Evolutionary conservation across 1,140 invertebrate species (phyloP), one percentile per base, ranked within the genome.

Genomic region (Musca domestica): DNA sequence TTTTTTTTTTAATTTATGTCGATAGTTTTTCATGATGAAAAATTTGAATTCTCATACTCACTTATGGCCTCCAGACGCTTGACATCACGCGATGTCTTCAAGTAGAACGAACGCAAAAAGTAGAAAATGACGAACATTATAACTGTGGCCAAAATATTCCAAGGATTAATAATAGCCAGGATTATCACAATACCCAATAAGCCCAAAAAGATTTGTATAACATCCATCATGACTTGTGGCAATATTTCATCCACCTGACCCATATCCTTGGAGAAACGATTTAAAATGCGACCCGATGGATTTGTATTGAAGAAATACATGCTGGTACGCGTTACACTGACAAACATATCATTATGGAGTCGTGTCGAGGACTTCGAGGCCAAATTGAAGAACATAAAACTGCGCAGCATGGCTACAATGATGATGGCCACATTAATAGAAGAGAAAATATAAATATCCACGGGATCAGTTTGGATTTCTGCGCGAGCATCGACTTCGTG

Each of bases 261-360:
- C 82, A 95, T 88, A 77, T 96, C 94, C 82, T 93, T 93, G 0
- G 92, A 91, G 82, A 94, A 94, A 67, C 92, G 84, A 76, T 95
- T 91, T 23, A 92, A 81, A 72, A 92, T 91, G 1, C 89, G 82
- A 9, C 90, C 90, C 6, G 88, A 87, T 2, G 92, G 91, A 80
- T 92, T 95, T 7, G 85, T 85, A 76, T 94, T 91, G 80, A 95
- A 95, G 83, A 95, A 95, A 1, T 87, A 83, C 89, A 95, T 93
- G 0, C 90, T 88, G 0, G 91, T 87, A 1, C 87, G 84, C 0
- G 92, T 87, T 25, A 95, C 88, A 19, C 86, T 86, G n/a, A 80
- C 76, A 78, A 95, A 95, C 92, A 96, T 95, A 15, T 81, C 83
- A 72, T 91, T 88, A 76, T 95, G 93, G 1, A 95, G 81, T 20